A percentile compares a stretch with the other conserved stretches of the same genome.
Conservation (phyloP, 2,113 vertebrate genomes). For the Trematocara zebra region DNA sequence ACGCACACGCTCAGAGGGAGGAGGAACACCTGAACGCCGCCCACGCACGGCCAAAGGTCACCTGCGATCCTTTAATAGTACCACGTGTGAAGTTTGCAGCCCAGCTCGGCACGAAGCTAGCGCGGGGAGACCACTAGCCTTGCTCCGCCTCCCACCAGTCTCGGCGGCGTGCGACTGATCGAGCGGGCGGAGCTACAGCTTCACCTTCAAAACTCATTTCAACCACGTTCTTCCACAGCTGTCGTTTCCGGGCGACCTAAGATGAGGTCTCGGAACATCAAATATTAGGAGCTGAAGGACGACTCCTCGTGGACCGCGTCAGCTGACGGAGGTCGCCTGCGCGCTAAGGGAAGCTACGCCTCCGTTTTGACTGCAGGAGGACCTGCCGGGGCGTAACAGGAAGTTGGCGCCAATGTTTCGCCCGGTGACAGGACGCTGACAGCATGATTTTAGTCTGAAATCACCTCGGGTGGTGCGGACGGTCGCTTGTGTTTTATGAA, state of each 20-base stretch:
- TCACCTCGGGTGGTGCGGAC: neutral
- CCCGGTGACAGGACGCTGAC: neutral
- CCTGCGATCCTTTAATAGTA: neutral
- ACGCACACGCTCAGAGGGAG: neutral
- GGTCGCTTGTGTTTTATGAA: neutral
- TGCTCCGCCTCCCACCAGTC: neutral
- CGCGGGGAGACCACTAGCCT: neutral
- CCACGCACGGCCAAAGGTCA: neutral
- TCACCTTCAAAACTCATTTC: neutral
- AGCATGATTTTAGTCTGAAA: neutral
- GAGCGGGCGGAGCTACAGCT: neutral
- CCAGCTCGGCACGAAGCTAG: neutral
- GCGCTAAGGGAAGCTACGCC: neutral
- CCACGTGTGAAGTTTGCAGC: neutral
- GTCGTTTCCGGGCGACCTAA: neutral
- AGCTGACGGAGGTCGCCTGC: neutral
- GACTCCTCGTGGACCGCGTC: neutral
- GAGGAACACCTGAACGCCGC: neutral
- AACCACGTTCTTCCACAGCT: neutral
- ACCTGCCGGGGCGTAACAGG: neutral
- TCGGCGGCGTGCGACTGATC: neutral
- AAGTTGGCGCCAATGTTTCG: neutral
- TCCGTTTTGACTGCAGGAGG: neutral
- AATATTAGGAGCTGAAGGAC: neutral
- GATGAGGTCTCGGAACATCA: neutral